Conservation (phyloP, 2,113 vertebrate genomes). For the Atlantisia rogersi region DNA sequence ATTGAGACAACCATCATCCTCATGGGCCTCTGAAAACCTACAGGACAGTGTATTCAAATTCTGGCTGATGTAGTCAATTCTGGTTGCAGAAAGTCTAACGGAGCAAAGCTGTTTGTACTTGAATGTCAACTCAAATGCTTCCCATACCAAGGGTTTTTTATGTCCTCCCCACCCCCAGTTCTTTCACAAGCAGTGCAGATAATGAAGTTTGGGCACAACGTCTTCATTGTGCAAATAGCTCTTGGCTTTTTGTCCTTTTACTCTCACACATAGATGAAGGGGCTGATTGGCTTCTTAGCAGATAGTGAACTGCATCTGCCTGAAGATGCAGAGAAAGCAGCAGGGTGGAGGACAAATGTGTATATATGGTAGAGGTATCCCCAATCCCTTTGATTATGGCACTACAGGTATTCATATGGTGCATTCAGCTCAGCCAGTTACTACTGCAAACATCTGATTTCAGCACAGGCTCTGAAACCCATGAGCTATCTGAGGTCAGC, state of each 20-base stretch:
- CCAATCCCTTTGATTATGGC: background rate
- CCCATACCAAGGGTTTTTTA: background rate
- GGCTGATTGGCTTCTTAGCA: background rate
- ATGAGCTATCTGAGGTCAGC: background rate
- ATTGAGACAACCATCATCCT: background rate
- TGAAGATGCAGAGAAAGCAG: background rate
- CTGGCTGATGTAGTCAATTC: background rate
- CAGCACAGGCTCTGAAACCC: background rate
- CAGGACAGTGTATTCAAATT: background rate
- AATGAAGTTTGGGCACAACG: background rate
- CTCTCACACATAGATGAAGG: background rate
- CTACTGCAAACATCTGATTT: background rate
- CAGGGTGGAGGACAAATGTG: background rate
- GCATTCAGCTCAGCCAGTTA: background rate
- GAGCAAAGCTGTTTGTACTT: conserved; percentile 20
- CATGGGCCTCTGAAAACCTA: background rate
- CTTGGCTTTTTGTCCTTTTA: background rate
- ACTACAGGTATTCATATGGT: background rate
- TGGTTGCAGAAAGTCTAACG: background rate
- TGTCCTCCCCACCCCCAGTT: background rate
- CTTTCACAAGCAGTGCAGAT: background rate
- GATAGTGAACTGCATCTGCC: background rate
- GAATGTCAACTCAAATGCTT: conserved; percentile 40
- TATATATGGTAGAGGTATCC: background rate
- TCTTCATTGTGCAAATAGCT: background rate